Base-by-base conservation (phyloP, 1,140 invertebrate species). In the Heliothis virescens region DNA sequence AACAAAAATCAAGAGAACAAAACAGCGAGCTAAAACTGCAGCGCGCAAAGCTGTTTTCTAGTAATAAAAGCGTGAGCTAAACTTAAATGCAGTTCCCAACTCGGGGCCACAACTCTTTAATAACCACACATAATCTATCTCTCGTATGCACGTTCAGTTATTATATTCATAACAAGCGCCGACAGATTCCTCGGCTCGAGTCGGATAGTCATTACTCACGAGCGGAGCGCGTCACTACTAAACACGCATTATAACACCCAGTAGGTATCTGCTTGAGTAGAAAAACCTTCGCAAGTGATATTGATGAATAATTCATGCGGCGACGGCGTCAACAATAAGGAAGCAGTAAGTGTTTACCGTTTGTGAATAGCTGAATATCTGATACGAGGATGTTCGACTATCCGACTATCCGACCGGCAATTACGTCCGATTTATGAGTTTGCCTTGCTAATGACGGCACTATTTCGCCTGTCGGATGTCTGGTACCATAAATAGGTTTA, bases 281-380 rank as follows among this genome's bases (percentile, higher is more conserved):
- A 74, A 74, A 74, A 74, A 74, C 71, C 71, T 57, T 74, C 55
- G 13, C 67, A 16, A 74, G 71, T 74, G 71, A 74, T 74, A 74
- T 74, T 74, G 53, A 59, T 74, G 71, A 74, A 74, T 74, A 53
- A 74, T 74, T 74, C 71, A 74, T 74, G 71, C 18, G 3, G 18
- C 71, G 53, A 60, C 67, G 55, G 18, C 71, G 71, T 74, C 71
- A 74, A 74, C 71, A 74, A 74, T 74, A 74, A 74, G 71, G 71
- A 74, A 74, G 29, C 55, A 57, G 71, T 74, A 74, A 74, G 71
- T 74, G 55, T 74, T 74, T 74, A 74, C 71, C 55, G 71, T 74
- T 71, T 52, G 67, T 71, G 48, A 71, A 71, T 71, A 53, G 67
- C 67, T 71, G 67, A 71, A 71, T 53, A 71, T 71, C 52, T 71